phyloP scores from a whole-genome alignment of 2,113 vertebrate species.

The Myiagra hebetior region DNA sequence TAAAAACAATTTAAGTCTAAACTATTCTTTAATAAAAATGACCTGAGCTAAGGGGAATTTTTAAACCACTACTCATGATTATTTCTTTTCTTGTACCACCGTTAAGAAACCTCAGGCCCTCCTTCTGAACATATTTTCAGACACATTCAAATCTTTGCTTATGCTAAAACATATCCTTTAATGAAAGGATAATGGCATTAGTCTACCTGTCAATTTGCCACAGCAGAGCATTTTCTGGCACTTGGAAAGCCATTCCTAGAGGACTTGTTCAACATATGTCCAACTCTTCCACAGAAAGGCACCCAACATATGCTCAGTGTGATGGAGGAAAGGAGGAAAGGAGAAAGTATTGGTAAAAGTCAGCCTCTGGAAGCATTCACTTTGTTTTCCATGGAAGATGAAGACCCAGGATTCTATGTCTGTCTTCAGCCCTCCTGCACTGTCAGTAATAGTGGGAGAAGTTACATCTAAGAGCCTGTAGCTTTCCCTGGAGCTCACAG shows the following conservation, averaged over 20 bases:
- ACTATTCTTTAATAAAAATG: neutral
- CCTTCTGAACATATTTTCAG: neutral
- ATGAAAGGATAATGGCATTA: neutral
- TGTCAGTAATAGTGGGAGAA: neutral
- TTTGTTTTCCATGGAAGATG: neutral
- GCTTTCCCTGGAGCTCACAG: neutral
- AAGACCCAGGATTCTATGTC: neutral
- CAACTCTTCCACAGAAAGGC: neutral
- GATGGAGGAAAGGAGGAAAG: neutral
- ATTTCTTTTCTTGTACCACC: neutral
- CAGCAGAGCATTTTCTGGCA: neutral
- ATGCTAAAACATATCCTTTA: neutral
- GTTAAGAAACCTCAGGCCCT: neutral
- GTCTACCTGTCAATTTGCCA: neutral
- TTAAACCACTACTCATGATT: neutral
- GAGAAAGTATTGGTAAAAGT: neutral
- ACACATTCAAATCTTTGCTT: neutral
- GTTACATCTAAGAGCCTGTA: neutral
- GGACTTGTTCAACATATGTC: neutral
- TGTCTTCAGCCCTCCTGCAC: neutral
- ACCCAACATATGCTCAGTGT: neutral
- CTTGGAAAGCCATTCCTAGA: constrained; percentile 5
- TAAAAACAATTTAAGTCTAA: neutral
- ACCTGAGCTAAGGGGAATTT: fast-evolving
- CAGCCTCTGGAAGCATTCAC: neutral